These are phyloP conservation scores for Physocephala rufipes DNA, from an alignment of 2,888 invertebrate genomes.

Conservation along the genomic window DNA sequence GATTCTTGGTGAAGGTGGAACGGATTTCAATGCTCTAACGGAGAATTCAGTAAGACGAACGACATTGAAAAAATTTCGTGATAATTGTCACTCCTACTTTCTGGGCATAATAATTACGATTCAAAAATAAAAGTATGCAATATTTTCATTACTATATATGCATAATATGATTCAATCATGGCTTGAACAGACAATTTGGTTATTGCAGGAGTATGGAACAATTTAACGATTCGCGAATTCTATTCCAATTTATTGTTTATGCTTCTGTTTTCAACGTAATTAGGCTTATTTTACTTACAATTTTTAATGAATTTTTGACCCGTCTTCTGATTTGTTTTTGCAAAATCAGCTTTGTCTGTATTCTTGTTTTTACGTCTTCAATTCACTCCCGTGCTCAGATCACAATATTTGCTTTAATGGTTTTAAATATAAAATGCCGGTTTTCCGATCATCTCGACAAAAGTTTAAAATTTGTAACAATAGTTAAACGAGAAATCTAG, in stretches of 20 bases:
- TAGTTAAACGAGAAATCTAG: slow-evolving; percentile 1
- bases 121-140: background rate
- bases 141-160: background rate
- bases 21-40: too few relatives aligned
- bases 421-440: background rate
- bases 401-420: background rate
- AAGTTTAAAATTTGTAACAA: background rate
- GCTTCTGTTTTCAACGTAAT: background rate
- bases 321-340: background rate
- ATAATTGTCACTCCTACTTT: too few relatives aligned
- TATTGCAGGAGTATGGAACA: background rate
- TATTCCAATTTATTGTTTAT: background rate
- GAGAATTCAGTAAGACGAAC: too few relatives aligned
- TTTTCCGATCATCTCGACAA: background rate
- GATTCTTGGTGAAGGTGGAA: too few relatives aligned
- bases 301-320: slow-evolving; percentile 17
- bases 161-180: background rate
- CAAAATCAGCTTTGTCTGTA: background rate
- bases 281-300: slow-evolving; percentile 15
- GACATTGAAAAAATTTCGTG: too few relatives aligned
- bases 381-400: background rate
- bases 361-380: slow-evolving; percentile 14
- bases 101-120: too few relatives aligned
- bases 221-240: background rate
- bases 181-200: background rate